These are phyloP conservation scores for Seriola dumerili DNA, from an alignment of 2,113 vertebrate species.

Conservation along the genomic window DNA sequence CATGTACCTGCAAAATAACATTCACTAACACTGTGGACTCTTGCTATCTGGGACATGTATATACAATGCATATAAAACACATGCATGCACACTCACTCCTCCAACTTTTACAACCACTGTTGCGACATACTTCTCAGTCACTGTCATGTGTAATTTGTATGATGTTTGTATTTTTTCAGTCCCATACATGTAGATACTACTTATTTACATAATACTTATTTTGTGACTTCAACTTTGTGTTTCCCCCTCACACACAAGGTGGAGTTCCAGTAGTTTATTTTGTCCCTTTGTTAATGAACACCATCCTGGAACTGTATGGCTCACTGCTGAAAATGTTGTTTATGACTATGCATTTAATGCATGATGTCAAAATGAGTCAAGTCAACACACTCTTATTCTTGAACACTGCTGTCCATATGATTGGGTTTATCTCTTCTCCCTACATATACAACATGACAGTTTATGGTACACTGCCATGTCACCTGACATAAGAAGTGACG, in stretches of 20 bases:
- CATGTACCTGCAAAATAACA: not conserved
- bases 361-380: conserved; percentile 18
- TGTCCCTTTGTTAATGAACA: not conserved
- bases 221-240: not conserved
- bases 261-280: not conserved
- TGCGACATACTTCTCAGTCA: not conserved
- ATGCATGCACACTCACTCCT: no score
- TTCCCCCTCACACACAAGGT: not conserved
- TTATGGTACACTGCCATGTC: conserved; percentile 8
- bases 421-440: conserved; percentile 17
- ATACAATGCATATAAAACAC: not conserved
- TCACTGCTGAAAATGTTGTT: not conserved
- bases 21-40: not conserved
- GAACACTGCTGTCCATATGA: conserved; percentile 42
- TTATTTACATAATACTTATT: not conserved
- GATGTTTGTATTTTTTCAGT: not conserved
- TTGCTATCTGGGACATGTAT: conserved; percentile 1
- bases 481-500: conserved; percentile 37
- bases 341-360: not conserved
- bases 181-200: not conserved
- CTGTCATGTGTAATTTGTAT: not conserved
- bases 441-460: conserved; percentile 55
- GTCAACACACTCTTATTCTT: conserved; percentile 8
- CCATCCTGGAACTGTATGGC: not conserved
- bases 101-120: not conserved